phyloP scores from a whole-genome alignment of 2,113 vertebrate species.

The Turnix velox region DNA sequence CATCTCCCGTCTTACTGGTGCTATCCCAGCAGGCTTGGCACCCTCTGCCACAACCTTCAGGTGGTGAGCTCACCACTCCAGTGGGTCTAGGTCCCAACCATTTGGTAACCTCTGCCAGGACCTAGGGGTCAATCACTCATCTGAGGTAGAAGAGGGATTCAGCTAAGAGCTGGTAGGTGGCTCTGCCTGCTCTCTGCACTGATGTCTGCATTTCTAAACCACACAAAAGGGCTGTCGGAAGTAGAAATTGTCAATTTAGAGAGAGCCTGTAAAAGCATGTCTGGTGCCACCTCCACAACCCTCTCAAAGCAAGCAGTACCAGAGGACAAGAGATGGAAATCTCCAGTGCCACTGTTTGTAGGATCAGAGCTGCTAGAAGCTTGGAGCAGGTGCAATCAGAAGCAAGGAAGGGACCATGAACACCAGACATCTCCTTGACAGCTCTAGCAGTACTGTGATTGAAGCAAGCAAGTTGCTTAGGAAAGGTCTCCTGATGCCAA shows the following conservation, averaged over 20 bases:
- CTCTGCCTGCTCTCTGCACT: not conserved
- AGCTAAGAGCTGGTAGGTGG: not conserved
- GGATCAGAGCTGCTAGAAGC: not conserved
- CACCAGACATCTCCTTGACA: not conserved
- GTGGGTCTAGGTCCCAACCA: not conserved
- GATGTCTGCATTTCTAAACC: not conserved
- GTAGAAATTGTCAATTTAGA: not conserved
- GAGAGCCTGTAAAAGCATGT: not conserved
- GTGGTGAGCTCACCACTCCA: rapidly evolving
- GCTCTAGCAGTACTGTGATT: not conserved
- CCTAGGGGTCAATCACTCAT: rapidly evolving
- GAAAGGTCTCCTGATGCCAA: not conserved
- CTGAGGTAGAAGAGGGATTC: not conserved
- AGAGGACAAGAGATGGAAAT: not conserved
- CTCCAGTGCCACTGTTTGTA: rapidly evolving
- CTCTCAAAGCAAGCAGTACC: not conserved
- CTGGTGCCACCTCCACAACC: not conserved
- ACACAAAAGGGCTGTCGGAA: not conserved
- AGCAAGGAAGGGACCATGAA: not conserved
- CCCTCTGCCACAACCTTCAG: not conserved
- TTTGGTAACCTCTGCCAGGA: rapidly evolving
- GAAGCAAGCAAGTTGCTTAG: not conserved
- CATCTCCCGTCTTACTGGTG: not conserved
- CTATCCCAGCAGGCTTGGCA: not conserved
- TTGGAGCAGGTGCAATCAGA: not conserved